phyloP scores from a whole-genome alignment of 1,140 invertebrate species.

The Zophobas morio region DNA sequence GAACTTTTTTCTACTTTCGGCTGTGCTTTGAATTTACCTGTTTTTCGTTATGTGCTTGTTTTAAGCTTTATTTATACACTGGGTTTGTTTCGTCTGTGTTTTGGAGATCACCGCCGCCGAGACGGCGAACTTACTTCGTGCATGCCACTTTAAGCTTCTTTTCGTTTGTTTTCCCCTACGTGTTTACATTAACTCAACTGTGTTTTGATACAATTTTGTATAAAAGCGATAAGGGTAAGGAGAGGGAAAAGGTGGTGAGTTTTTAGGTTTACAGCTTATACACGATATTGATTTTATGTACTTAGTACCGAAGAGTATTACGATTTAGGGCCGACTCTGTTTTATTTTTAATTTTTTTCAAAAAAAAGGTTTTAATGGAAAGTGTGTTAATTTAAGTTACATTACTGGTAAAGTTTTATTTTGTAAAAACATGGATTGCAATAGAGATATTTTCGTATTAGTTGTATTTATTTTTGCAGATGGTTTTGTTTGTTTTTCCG shows the following conservation, averaged over 20 bases:
- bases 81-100: slow-evolving; percentile 26
- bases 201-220: neutral
- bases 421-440: slow-evolving; percentile 7
- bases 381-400: slow-evolving; percentile 24
- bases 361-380: neutral
- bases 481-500: neutral
- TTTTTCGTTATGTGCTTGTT: slow-evolving; percentile 40
- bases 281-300: slow-evolving; percentile 25
- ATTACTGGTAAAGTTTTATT: neutral
- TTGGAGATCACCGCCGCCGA: neutral
- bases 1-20: slow-evolving; percentile 42
- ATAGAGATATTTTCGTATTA: slow-evolving; percentile 33
- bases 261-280: slow-evolving; percentile 20
- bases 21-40: slow-evolving; percentile 47
- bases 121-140: slow-evolving; percentile 1
- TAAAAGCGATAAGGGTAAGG: slow-evolving; percentile 18
- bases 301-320: slow-evolving; percentile 47
- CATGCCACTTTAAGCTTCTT: slow-evolving; percentile 20
- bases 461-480: slow-evolving; percentile 35
- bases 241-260: slow-evolving; percentile 43
- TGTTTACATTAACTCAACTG: slow-evolving; percentile 13
- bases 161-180: neutral
- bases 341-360: slow-evolving; percentile 1
- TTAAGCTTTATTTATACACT: slow-evolving; percentile 42
- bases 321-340: neutral